Conservation (phyloP, 64 coral and sea anemone species). For the Cladopsammia gracilis region DNA sequence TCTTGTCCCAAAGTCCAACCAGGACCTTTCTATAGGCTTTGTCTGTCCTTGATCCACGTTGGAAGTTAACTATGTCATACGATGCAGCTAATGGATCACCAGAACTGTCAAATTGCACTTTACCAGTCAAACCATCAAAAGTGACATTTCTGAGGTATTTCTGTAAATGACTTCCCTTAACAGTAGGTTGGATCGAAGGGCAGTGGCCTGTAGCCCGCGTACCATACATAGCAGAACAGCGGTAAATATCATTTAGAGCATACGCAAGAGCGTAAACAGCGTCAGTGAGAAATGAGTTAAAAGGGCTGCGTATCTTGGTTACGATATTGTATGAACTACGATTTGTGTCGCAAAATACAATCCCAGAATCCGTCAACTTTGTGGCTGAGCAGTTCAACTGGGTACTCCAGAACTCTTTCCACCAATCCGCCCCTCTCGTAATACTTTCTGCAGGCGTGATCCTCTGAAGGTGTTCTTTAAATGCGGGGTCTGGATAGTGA, state of each 20-base stretch:
- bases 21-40: no score
- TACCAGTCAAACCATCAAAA: neutral
- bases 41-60: neutral
- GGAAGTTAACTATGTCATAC: neutral
- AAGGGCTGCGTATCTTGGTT: neutral
- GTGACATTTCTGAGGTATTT: neutral
- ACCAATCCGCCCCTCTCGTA: neutral
- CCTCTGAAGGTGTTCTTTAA: no score
- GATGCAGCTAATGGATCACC: neutral
- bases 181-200: no score
- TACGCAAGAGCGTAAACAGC: neutral
- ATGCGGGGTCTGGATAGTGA: no score
- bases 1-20: no score
- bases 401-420: neutral
- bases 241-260: neutral
- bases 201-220: no score
- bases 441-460: no score
- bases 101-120: neutral
- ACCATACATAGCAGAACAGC: no score
- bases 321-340: no score
- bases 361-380: no score
- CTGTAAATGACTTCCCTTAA: neutral
- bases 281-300: neutral
- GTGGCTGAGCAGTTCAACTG: no score
- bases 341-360: no score